Conservation (phyloP, 2,888 invertebrate species). For the Heliothis peltigera region DNA sequence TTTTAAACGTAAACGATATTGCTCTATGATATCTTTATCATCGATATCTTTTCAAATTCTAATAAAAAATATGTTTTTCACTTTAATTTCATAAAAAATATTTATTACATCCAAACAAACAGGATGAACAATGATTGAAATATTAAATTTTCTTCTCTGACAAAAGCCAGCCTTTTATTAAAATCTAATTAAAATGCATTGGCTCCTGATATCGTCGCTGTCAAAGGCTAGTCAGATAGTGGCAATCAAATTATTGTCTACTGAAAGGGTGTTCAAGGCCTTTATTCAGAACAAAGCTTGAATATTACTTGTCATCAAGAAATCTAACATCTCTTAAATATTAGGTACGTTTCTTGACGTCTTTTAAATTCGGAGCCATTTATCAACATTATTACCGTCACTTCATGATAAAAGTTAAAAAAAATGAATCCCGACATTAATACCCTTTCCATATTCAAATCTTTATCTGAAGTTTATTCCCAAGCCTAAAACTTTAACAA, state of each 20-base stretch:
- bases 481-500: background rate
- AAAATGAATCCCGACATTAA: background rate
- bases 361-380: background rate
- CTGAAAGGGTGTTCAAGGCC: constrained; percentile 36
- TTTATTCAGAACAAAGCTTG: constrained; percentile 38
- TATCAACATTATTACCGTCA: constrained; percentile 5
- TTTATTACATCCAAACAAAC: constrained; percentile 14
- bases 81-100: constrained; percentile 10
- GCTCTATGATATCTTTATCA: too few relatives aligned
- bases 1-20: too few relatives aligned
- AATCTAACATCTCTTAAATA: background rate
- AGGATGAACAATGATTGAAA: constrained; percentile 4
- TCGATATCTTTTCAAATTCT: too few relatives aligned
- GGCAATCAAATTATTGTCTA: constrained; percentile 58
- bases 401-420: constrained; percentile 3
- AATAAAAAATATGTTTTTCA: too few relatives aligned
- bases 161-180: constrained; percentile 45
- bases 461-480: background rate
- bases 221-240: constrained; percentile 43
- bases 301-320: constrained; percentile 14
- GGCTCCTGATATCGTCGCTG: constrained; percentile 17
- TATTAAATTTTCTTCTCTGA: constrained; percentile 6
- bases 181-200: constrained; percentile 62
- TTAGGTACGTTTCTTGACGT: background rate
- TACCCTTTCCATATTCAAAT: background rate